Evolutionary conservation across 2,888 invertebrate genomes (phyloP).

Genomic region (Antheraea yamamai): DNA sequence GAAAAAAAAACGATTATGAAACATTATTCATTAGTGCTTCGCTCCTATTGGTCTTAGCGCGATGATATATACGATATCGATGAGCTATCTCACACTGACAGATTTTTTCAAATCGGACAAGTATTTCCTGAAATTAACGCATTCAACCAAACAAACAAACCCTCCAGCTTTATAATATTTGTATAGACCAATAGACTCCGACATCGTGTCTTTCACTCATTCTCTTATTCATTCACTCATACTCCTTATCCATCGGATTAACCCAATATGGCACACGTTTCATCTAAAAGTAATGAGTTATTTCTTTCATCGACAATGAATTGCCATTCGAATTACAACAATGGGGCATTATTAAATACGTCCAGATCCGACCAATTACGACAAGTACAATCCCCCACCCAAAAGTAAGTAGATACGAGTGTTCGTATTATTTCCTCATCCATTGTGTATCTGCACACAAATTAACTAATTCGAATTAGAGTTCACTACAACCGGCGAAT

Average conservation of each 20-base stretch:
- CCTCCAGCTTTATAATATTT: too few relatives aligned
- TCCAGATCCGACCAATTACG: constrained; percentile 81
- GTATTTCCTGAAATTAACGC: too few relatives aligned
- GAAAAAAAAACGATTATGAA: too few relatives aligned
- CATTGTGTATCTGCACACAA: constrained; percentile 80
- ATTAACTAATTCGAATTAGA: constrained; percentile 73
- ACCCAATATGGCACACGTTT: constrained; percentile 47
- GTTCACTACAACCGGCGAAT: constrained; percentile 27
- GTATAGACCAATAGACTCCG: too few relatives aligned
- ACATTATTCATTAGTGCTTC: too few relatives aligned
- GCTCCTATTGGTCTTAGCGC: too few relatives aligned
- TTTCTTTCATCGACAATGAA: constrained; percentile 76
- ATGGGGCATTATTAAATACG: constrained; percentile 78
- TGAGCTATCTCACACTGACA: too few relatives aligned
- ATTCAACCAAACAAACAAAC: too few relatives aligned
- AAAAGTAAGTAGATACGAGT: constrained; percentile 53
- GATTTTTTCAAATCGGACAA: too few relatives aligned
- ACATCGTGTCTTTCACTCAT: too few relatives aligned
- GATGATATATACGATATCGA: too few relatives aligned
- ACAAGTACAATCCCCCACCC: constrained; percentile 78
- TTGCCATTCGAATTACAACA: constrained; percentile 78
- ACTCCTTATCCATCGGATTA: neutral
- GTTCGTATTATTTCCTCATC: constrained; percentile 76
- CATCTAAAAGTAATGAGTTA: constrained; percentile 75
- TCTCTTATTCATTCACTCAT: neutral